Conservation (phyloP, 2,113 vertebrate species). For the Sapajus apella region DNA sequence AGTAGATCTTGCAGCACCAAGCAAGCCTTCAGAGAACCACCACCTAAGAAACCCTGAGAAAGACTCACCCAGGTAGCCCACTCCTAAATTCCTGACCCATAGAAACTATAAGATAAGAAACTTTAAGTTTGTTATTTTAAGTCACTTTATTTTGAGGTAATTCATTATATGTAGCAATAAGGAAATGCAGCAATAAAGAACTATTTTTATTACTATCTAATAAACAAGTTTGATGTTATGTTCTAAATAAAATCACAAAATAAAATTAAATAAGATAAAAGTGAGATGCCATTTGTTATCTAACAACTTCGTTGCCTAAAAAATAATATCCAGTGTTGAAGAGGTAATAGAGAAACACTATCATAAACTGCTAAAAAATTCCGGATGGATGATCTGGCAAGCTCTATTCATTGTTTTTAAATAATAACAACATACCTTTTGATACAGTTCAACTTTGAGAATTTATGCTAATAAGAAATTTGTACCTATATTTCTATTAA, state of each 20-base stretch:
- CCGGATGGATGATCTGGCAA: background rate
- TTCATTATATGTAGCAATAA: background rate
- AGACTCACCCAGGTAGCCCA: background rate
- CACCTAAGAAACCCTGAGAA: background rate
- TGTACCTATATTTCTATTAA: background rate
- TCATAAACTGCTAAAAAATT: background rate
- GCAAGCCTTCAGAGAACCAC: background rate
- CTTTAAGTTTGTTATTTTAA: background rate
- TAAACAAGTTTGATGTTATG: background rate
- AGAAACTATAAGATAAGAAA: background rate
- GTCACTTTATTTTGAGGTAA: background rate
- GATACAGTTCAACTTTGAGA: background rate
- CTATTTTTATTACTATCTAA: background rate
- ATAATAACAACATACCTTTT: background rate
- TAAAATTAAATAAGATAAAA: background rate
- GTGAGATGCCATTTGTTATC: background rate
- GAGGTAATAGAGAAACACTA: background rate
- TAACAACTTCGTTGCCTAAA: background rate
- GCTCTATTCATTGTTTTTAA: background rate
- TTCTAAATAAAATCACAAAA: constrained; percentile 12
- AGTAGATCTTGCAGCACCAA: background rate
- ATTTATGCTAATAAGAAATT: background rate
- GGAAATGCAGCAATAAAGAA: background rate
- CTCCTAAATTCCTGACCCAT: background rate
- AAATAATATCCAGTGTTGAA: background rate